These are phyloP conservation scores for Ariopsis seemanni DNA, from an alignment of 2,113 vertebrate species.

Conservation along the genomic window DNA sequence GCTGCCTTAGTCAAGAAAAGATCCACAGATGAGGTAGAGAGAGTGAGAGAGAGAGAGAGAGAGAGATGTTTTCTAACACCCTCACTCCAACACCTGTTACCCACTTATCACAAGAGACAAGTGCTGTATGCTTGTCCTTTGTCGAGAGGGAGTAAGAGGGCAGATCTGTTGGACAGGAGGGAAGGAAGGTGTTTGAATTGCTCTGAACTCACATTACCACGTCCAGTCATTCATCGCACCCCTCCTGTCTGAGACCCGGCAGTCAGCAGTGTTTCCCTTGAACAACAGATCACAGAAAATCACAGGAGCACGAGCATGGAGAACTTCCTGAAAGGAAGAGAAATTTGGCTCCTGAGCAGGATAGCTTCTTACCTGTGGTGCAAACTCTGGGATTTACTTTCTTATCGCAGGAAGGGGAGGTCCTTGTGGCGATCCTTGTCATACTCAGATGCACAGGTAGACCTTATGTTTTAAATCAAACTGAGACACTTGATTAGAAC, in stretches of 20 bases:
- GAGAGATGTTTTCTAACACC: conserved; percentile 34
- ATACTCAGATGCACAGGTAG: conserved; percentile 78
- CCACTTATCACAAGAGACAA: conserved; percentile 68
- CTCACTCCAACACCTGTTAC: conserved; percentile 79
- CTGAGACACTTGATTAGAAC: not conserved
- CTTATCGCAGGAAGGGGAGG: conserved; percentile 69
- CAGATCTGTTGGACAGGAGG: not conserved
- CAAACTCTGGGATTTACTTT: conserved; percentile 73
- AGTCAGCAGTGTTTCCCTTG: conserved; percentile 30
- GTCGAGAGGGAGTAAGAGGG: not conserved
- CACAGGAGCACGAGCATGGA: conserved; percentile 64
- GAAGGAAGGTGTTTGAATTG: not conserved
- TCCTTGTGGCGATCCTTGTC: conserved; percentile 50
- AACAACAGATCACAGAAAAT: conserved; percentile 43
- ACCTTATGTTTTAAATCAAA: not conserved
- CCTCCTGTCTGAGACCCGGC: conserved; percentile 42
- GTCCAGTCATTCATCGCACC: conserved; percentile 39
- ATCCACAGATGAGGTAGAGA: not conserved
- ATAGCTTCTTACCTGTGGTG: conserved; percentile 80
- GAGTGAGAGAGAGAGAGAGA: conserved; percentile 17
- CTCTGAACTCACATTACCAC: conserved; percentile 2
- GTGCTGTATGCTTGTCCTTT: not conserved
- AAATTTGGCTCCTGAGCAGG: conserved; percentile 78
- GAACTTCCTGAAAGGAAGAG: conserved; percentile 71
- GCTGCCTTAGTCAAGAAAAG: conserved; percentile 1